Evolutionary conservation across 2,888 invertebrate species (phyloP), one percentile per base, ranked within the genome.

Genomic region (Lasioglossum villosulum): DNA sequence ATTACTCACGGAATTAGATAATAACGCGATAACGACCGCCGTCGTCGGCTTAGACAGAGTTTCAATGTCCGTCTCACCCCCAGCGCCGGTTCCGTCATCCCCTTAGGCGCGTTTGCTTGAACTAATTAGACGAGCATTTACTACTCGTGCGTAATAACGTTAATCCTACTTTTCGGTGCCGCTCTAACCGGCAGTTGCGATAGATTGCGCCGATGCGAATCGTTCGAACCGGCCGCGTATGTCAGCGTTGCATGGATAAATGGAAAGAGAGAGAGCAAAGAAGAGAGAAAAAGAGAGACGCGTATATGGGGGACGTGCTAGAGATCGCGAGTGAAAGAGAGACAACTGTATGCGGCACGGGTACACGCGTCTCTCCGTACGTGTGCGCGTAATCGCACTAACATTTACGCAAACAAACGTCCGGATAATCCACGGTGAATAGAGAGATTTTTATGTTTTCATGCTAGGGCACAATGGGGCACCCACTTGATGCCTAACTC

Each of bases 401-500:
- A 86, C 86, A 88, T 86, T 86, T 82, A 86, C 83, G 82, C 86
- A 84, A 81, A 91, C 86, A 90, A 73, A 86, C 84, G 81, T 81
- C 82, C 80, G 90, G 92, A 92, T 95, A 95, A 95, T 95, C 95
- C 94, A 89, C 86, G 88, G 87, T 94, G 95, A 95, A 95, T 94
- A 93, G 93, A 93, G 94, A 95, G 94, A 95, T 95, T 95, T 95
- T 94, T 93, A 95, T 95, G 94, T 95, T 95, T 95, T 95, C 93
- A 95, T 94, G 94, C 92, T 91, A 91, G 91, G 92, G 92, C 92
- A 94, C 95, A 94, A 95, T 95, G 93, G 94, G 92, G 93, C 91
- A 92, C 92, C 93, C 94, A 94, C 95, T 94, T 93, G 94, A 94
- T 95, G 93, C 93, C 93, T 93, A 92, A 91, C 93, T 92, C 92